Conservation (phyloP, 2,113 vertebrate genomes). For the Otolemur garnettii region DNA sequence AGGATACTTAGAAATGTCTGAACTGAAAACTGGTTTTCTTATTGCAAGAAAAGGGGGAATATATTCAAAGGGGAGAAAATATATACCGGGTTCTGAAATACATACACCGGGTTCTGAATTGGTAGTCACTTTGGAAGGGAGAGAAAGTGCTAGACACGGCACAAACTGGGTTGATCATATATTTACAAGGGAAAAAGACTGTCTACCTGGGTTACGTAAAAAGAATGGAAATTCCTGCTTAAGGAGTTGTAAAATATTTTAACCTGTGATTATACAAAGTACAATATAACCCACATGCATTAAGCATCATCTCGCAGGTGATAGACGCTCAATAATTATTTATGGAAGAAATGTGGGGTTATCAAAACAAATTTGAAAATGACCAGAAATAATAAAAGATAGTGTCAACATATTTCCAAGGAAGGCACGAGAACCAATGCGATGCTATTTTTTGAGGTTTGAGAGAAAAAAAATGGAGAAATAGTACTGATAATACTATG, state of each 20-base stretch:
- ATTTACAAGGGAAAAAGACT: background rate
- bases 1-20: constrained; percentile 57
- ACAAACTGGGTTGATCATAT: background rate
- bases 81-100: too few species aligned
- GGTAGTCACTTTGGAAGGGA: background rate
- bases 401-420: background rate
- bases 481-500: background rate
- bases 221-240: background rate
- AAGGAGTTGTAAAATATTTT: background rate
- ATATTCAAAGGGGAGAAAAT: background rate
- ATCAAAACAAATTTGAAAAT: constrained; percentile 34
- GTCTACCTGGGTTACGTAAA: background rate
- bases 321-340: background rate
- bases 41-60: background rate
- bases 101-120: background rate
- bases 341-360: background rate
- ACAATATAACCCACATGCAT: background rate
- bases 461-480: constrained; percentile 20
- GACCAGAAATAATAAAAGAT: background rate
- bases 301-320: background rate
- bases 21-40: constrained; percentile 33
- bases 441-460: background rate
- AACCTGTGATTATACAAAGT: background rate
- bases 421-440: background rate
- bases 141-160: background rate